These are phyloP conservation scores for Podarcis cretensis DNA, from an alignment of 2,113 vertebrate species.

Conservation along the genomic window DNA sequence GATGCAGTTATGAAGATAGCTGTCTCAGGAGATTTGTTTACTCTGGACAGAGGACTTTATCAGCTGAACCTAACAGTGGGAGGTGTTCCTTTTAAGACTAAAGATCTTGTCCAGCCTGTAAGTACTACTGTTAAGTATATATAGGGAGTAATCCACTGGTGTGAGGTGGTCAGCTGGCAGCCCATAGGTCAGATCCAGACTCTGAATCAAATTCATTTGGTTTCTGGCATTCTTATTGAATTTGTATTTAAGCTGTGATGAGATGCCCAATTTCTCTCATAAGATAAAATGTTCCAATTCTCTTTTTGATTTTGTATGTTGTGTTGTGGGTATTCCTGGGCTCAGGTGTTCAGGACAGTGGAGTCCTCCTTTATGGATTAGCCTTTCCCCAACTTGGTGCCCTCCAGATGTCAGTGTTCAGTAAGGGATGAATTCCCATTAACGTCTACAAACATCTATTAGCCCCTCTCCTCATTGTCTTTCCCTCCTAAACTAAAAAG, in stretches of 20 bases:
- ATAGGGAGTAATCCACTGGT: background rate
- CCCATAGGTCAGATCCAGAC: background rate
- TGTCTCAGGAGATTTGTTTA: constrained; percentile 90
- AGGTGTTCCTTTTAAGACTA: constrained; percentile 90
- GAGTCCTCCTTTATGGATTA: too few relatives aligned
- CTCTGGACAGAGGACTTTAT: constrained; percentile 85
- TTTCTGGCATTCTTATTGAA: background rate
- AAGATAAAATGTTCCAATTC: background rate
- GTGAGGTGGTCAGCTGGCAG: background rate
- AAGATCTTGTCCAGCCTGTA: constrained; percentile 86
- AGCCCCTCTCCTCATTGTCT: too few relatives aligned
- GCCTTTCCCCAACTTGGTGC: too few relatives aligned
- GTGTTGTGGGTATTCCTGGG: background rate
- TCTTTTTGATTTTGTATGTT: background rate
- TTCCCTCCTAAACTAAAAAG: too few relatives aligned
- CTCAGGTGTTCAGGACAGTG: too few relatives aligned
- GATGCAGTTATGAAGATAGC: constrained; percentile 98
- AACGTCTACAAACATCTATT: too few relatives aligned
- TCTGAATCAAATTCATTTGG: background rate
- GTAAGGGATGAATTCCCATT: too few relatives aligned
- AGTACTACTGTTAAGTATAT: constrained; percentile 35
- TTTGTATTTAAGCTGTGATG: background rate
- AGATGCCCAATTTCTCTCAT: background rate
- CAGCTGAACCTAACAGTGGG: constrained; percentile 95
- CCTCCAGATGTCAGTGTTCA: too few relatives aligned